Base-by-base conservation (phyloP, 2,797 vertebrate genomes). In the Potorous gilbertii region DNA sequence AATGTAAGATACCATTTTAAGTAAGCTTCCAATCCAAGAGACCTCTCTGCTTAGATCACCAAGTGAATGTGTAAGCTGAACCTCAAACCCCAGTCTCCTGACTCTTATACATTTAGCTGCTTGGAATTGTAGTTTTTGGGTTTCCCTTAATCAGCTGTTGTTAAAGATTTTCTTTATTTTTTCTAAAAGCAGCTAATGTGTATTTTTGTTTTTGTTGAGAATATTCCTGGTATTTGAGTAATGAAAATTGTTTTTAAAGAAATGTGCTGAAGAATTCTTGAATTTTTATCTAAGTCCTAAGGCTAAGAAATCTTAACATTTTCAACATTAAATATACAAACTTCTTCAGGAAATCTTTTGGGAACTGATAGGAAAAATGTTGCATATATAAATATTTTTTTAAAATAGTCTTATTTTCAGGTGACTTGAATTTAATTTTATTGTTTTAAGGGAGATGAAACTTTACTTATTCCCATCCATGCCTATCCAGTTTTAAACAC, bases 401-500 rank as follows among this genome's bases (percentile, higher is more conserved):
- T 14, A 59, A 31, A 56, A 27, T 56, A 56, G 27, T 12, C 9
- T 90, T 62, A 74, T 92, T 34, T 94, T 93, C 91, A 9, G 8
- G 8, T 94, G 31, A 40, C 40, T 94, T 95, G 5, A 91, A 52
- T 59, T 92, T 96, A 56, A 87, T 54, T 92, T 56, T 34, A n/a
- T 96, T 92, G 21, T 92, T 94, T 97, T 92, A 89, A 99, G 99
- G 98, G 97, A 95, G 99, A 99, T 31, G 99, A 99, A 62, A 99
- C 99, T 90, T 98, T 99, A 96, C 97, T 99, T 50, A 91, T 99
- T 98, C 99, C 99, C 96, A 97, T 99, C 96, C 99, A 99, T 97
- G 99, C 99, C 96, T 99, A 99, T 98, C 99, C 99, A 92, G 97
- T 99, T 96, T 98, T 99, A 95, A 99, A 99, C 97, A 98, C 99